These are phyloP conservation scores for Olivierus martensii DNA, from an alignment of 1,140 invertebrate genomes.

Conservation along the genomic window DNA sequence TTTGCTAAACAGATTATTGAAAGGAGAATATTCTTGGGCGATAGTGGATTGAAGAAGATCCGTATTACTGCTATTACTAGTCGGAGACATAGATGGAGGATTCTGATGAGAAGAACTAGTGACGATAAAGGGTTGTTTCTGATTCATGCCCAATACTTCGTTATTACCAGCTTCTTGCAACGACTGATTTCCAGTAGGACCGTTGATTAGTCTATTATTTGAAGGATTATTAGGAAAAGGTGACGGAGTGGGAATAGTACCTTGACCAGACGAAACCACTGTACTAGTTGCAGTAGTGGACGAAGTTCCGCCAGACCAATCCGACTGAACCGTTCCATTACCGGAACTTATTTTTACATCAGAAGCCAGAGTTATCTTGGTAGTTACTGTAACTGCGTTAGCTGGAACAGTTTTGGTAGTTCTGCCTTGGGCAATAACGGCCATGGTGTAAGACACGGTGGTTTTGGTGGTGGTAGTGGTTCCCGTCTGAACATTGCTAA, in stretches of 20 bases:
- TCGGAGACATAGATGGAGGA: slow-evolving; percentile 4
- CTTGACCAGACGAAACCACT: neutral
- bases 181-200: no score
- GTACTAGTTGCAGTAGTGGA: neutral
- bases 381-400: slow-evolving; percentile 10
- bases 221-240: neutral
- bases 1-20: slow-evolving; percentile 54
- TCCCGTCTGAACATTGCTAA: slow-evolving; percentile 5
- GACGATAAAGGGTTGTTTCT: no score
- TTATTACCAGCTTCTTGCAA: no score
- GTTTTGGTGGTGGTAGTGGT: slow-evolving; percentile 36
- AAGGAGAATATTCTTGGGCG: slow-evolving; percentile 54
- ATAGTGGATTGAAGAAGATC: slow-evolving; percentile 1
- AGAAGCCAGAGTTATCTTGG: slow-evolving; percentile 7
- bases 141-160: no score
- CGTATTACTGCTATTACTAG: neutral
- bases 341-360: slow-evolving; percentile 2
- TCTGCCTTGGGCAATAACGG: slow-evolving; percentile 20
- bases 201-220: neutral
- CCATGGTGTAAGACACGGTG: slow-evolving; percentile 46
- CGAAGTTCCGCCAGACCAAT: neutral
- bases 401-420: slow-evolving; percentile 24
- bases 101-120: neutral
- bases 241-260: neutral
- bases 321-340: neutral